Base-by-base conservation (phyloP, 2,888 invertebrate genomes). In the Plebejus melissa region DNA sequence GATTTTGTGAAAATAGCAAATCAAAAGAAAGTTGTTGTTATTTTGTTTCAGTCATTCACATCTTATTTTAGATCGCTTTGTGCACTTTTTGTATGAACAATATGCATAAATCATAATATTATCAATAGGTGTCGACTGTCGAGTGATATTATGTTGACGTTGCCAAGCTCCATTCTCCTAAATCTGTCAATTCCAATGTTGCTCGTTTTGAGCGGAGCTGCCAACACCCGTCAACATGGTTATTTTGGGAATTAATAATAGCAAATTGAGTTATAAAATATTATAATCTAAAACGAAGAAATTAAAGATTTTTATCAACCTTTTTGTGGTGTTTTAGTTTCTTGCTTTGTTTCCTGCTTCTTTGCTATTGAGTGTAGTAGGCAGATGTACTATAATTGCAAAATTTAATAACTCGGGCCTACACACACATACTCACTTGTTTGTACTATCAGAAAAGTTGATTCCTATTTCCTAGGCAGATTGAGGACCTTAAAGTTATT, bases 211-310 rank as follows among this genome's bases (percentile, higher is more conserved):
- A 57, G 74, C 60, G 70, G 57, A 32, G 60, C 75, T 75, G 78
- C 76, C 77, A 79, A 74, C 76, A 74, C 76, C 76, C 72, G 76
- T 77, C 78, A 77, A 41, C 60, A 74, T 57, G 58, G 57, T 41
- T 74, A 58, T 65, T 65, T 65, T 65, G 13, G 65, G 32, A 32
- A 65, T 32, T 13, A 7, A 7, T 22, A 32, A 32, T 32, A n/a
- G 58, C 9, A 65, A 5, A 65, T 32, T 32, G 57, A 58, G 58
- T 57, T 57, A 57, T 57, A 57, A 57, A 3, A 22, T 22, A 22
- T 16, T 57, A 58, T 22, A 58, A 58, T 58, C 7, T 13, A 54
- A 54, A 54, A 54, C 22, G 3, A 22, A 58, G 50, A 54, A 58
- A 22, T n/a, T n/a, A 58, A 58, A 58, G 13, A 54, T 54, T 54